A percentile compares a stretch with the other conserved stretches of the same genome.
phyloP scores from a whole-genome alignment of 2,797 vertebrate species.

The Mallotus villosus region DNA sequence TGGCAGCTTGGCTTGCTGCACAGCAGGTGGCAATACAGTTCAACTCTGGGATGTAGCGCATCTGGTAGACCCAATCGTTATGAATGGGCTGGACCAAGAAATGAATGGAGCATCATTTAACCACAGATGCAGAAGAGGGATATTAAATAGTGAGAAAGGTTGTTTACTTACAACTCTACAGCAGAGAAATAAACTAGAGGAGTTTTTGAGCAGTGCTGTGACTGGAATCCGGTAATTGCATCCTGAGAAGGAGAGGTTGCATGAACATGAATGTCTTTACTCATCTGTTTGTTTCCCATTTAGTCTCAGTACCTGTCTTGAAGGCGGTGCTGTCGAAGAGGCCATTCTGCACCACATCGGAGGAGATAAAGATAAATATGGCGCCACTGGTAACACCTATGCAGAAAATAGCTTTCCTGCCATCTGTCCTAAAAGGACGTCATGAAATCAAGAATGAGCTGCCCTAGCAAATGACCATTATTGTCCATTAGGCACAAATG shows the following conservation, averaged over 20 bases:
- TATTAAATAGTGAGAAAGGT: not conserved
- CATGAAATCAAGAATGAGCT: not conserved
- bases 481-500: not conserved
- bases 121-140: not conserved
- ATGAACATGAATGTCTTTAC: not conserved
- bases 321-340: slow-evolving; percentile 53
- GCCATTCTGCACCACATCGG: slow-evolving; percentile 41
- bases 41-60: slow-evolving; percentile 61
- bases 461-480: not conserved
- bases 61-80: slow-evolving; percentile 58
- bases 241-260: slow-evolving; percentile 5
- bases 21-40: slow-evolving; percentile 63
- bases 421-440: slow-evolving; percentile 50
- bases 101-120: too few relatives aligned
- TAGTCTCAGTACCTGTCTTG: not conserved
- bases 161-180: slow-evolving; percentile 39
- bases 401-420: slow-evolving; percentile 55
- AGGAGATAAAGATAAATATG: slow-evolving; percentile 51
- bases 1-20: slow-evolving; percentile 39
- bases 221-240: slow-evolving; percentile 36
- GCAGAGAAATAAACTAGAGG: slow-evolving; percentile 40
- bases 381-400: slow-evolving; percentile 56
- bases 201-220: slow-evolving; percentile 48
- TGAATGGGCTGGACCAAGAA: slow-evolving; percentile 47
- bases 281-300: not conserved